These are phyloP conservation scores for Eurois occulta DNA, from an alignment of 2,888 invertebrate species.

Conservation along the genomic window DNA sequence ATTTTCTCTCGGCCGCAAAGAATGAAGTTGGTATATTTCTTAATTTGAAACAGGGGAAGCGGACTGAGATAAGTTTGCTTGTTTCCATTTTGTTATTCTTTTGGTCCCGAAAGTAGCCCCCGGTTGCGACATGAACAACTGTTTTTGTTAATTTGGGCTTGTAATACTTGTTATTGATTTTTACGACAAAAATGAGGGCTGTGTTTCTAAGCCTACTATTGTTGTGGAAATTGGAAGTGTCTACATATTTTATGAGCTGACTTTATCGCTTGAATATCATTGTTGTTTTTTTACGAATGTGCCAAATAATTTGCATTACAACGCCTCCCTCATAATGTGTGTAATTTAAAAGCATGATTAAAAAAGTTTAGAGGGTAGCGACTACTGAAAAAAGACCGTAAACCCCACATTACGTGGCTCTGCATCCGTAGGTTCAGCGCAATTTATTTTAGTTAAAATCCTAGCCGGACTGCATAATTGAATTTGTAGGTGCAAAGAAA, in stretches of 20 bases:
- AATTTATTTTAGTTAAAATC: constrained; percentile 72
- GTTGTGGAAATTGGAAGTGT: constrained; percentile 12
- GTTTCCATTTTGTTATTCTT: constrained; percentile 59
- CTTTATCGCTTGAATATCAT: constrained; percentile 26
- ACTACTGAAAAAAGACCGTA: constrained; percentile 35
- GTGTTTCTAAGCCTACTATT: constrained; percentile 20
- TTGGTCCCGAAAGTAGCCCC: constrained; percentile 24
- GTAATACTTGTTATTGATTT: constrained; percentile 44
- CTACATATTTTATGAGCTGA: constrained; percentile 20
- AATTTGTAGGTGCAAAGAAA: constrained; percentile 75
- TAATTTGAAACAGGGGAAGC: constrained; percentile 74
- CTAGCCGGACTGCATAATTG: constrained; percentile 70
- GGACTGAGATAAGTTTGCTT: constrained; percentile 63
- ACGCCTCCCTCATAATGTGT: not conserved
- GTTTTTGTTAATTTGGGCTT: constrained; percentile 34
- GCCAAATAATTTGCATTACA: constrained; percentile 36
- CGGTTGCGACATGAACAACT: constrained; percentile 5
- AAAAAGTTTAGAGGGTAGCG: constrained; percentile 48
- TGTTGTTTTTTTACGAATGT: constrained; percentile 20
- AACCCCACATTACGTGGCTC: constrained; percentile 45
- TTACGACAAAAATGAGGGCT: not conserved
- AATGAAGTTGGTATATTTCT: constrained; percentile 78
- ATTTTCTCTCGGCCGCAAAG: constrained; percentile 76
- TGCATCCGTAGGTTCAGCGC: constrained; percentile 55
- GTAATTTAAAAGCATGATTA: constrained; percentile 52